Conservation (phyloP, 2,888 invertebrate species). For the Pollenia amentaria region DNA sequence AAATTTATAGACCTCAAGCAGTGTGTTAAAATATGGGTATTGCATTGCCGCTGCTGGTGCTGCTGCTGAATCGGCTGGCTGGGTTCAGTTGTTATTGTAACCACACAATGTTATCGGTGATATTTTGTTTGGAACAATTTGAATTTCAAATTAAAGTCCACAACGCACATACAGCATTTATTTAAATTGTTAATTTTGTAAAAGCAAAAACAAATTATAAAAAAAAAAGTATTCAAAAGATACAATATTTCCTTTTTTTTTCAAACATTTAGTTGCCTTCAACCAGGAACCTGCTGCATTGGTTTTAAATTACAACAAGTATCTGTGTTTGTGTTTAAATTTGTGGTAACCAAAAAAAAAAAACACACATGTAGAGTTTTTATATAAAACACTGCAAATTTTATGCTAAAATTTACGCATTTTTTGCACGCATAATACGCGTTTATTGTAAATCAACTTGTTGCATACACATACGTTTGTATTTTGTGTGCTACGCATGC, state of each 20-base stretch:
- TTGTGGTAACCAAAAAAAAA: not conserved
- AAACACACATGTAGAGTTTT: slow-evolving; percentile 22
- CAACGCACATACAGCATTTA: slow-evolving; percentile 36
- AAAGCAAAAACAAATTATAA: slow-evolving; percentile 41
- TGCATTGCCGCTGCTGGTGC: slow-evolving; percentile 51
- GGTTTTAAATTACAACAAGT: slow-evolving; percentile 67
- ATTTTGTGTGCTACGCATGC: slow-evolving; percentile 46
- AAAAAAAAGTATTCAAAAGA: slow-evolving; percentile 7
- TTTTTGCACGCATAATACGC: slow-evolving; percentile 70
- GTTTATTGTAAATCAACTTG: slow-evolving; percentile 57
- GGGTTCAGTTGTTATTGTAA: not conserved
- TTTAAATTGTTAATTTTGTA: slow-evolving; percentile 70
- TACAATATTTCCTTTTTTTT: slow-evolving; percentile 13
- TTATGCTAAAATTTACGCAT: slow-evolving; percentile 72
- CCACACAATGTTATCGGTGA: slow-evolving; percentile 45
- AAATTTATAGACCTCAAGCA: slow-evolving; percentile 63
- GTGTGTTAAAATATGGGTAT: slow-evolving; percentile 70
- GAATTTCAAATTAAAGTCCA: slow-evolving; percentile 65
- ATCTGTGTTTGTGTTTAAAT: slow-evolving; percentile 3
- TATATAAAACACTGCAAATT: slow-evolving; percentile 33
- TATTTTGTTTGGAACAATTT: slow-evolving; percentile 58
- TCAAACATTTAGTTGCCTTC: slow-evolving; percentile 28
- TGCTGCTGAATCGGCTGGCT: slow-evolving; percentile 5
- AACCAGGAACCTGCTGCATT: slow-evolving; percentile 73
- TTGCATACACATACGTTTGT: slow-evolving; percentile 35